Evolutionary conservation across 2,888 invertebrate genomes (phyloP).

Genomic region (Himalopsyche japonica): DNA sequence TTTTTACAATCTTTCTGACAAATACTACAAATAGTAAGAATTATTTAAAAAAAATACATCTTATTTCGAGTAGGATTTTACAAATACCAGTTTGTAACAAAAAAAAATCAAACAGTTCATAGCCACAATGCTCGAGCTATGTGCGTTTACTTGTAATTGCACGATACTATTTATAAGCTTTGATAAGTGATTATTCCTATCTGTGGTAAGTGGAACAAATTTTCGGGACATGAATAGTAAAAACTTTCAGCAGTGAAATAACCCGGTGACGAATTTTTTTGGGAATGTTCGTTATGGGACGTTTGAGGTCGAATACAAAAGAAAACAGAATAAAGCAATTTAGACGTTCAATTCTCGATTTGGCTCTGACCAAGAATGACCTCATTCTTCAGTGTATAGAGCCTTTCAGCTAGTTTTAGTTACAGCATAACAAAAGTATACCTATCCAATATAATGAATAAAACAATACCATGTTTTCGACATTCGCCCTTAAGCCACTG

Average conservation of each 20-base stretch:
- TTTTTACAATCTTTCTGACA: too few relatives aligned
- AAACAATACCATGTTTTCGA: too few relatives aligned
- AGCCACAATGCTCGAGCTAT: too few relatives aligned
- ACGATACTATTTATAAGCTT: too few relatives aligned
- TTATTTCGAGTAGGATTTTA: too few relatives aligned
- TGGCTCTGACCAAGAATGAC: not conserved
- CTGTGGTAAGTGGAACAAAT: not conserved
- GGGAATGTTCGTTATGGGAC: not conserved
- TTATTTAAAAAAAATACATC: too few relatives aligned
- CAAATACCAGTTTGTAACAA: too few relatives aligned
- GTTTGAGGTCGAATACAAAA: not conserved
- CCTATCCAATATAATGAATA: too few relatives aligned
- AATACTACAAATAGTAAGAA: too few relatives aligned
- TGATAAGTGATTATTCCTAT: too few relatives aligned
- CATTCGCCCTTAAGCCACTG: not conserved
- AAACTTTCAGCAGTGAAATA: not conserved
- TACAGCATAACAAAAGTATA: not conserved
- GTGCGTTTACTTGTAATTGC: too few relatives aligned
- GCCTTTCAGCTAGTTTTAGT: not conserved
- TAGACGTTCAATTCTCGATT: not conserved
- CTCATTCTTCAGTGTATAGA: not conserved
- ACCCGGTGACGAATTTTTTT: not conserved
- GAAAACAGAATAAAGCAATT: not conserved
- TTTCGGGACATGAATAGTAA: not conserved
- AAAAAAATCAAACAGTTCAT: too few relatives aligned